phyloP scores from a whole-genome alignment of 2,888 invertebrate species.

The Anarsia innoxiella region DNA sequence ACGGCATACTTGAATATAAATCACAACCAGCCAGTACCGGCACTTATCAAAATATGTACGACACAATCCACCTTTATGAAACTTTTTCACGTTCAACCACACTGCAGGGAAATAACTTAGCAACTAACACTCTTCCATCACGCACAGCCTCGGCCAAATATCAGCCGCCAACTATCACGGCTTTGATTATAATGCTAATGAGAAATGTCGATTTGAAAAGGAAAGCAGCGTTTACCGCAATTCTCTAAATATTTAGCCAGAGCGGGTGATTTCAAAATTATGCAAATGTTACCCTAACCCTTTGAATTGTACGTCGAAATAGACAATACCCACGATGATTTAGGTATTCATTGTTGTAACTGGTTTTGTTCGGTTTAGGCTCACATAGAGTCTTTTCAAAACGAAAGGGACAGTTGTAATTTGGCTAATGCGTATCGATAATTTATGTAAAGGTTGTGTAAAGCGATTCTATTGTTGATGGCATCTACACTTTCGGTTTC shows the following conservation, averaged over 20 bases:
- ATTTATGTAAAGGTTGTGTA: constrained; percentile 67
- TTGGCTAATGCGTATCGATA: constrained; percentile 66
- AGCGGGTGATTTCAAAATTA: constrained; percentile 43
- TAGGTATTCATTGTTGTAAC: constrained; percentile 42
- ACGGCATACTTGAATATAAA: constrained; percentile 67
- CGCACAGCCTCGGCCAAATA: constrained; percentile 36
- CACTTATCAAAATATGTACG: constrained; percentile 63
- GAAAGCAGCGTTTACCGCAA: constrained; percentile 64
- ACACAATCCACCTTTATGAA: constrained; percentile 55
- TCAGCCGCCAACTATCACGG: constrained; percentile 30
- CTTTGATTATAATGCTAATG: constrained; percentile 26
- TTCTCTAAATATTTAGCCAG: constrained; percentile 59
- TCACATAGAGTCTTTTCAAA: constrained; percentile 28
- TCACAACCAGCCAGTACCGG: constrained; percentile 52
- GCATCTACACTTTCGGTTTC: constrained; percentile 65
- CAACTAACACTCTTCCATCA: constrained; percentile 35
- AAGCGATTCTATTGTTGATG: constrained; percentile 40
- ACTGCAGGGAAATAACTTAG: constrained; percentile 20
- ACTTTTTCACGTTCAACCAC: constrained; percentile 40
- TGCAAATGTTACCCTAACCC: constrained; percentile 58
- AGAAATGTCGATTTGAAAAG: constrained; percentile 29
- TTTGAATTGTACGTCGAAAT: constrained; percentile 22
- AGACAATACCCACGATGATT: constrained; percentile 33
- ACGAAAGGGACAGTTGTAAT: constrained; percentile 50
- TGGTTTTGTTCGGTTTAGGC: constrained; percentile 39